phyloP scores from a whole-genome alignment of 2,113 vertebrate species.

The Sander vitreus region DNA sequence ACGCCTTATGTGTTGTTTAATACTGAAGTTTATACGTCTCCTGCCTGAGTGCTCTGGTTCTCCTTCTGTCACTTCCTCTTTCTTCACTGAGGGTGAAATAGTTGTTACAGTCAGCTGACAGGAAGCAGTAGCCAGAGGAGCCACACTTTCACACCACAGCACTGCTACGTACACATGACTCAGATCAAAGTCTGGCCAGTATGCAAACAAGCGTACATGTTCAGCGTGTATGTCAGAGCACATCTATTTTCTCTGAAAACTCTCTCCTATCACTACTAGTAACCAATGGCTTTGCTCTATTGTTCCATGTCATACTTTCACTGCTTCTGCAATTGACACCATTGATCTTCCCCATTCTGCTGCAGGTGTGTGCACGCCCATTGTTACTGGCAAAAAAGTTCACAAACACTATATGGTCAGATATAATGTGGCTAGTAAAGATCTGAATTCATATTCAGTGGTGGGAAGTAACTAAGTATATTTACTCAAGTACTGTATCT shows the following conservation, averaged over 20 bases:
- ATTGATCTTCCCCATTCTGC: neutral
- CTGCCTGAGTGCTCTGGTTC: conserved; percentile 23
- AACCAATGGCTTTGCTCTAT: neutral
- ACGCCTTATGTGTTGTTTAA: neutral
- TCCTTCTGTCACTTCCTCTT: conserved; percentile 72
- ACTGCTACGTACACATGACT: neutral
- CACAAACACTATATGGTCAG: neutral
- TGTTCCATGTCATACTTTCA: neutral
- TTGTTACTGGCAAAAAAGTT: neutral
- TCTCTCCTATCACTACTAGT: neutral
- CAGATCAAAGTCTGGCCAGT: conserved; percentile 50
- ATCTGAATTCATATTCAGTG: neutral
- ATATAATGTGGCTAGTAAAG: neutral
- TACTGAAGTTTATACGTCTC: neutral
- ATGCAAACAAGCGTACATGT: conserved; percentile 66
- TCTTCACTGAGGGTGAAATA: conserved; percentile 34
- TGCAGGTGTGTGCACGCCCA: neutral
- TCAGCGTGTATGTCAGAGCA: too few species aligned
- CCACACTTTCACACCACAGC: conserved; percentile 1
- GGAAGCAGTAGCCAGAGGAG: conserved; percentile 67
- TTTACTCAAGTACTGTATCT: neutral
- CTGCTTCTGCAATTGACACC: neutral
- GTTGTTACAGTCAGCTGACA: conserved; percentile 53
- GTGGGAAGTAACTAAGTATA: neutral
- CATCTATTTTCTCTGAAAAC: neutral